Evolutionary conservation across 1,140 invertebrate species (phyloP).

Genomic region (Lepidotrigona ventralis): DNA sequence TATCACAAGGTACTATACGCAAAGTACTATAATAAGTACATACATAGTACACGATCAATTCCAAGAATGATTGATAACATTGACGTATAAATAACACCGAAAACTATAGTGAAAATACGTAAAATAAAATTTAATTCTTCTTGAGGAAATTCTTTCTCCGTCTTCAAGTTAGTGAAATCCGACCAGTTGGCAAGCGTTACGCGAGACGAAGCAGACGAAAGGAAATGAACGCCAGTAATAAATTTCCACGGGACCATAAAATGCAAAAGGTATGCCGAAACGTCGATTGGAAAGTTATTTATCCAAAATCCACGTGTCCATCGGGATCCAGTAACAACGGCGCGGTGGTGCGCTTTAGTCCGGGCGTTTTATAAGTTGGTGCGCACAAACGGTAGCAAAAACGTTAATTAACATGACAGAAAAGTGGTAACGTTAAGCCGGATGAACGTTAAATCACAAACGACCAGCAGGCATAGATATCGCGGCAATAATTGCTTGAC

Average conservation of each 20-base stretch:
- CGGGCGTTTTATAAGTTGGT: background rate
- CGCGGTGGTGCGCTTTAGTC: background rate
- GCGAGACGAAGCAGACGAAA: background rate
- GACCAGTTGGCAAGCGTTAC: too few species aligned
- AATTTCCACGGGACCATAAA: background rate
- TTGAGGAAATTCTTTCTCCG: background rate
- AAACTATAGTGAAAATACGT: background rate
- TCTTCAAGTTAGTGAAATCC: background rate
- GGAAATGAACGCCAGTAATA: background rate
- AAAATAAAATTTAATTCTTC: background rate
- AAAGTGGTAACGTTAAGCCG: conserved; percentile 8
- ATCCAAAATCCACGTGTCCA: background rate
- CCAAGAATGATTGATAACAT: too few species aligned
- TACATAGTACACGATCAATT: too few species aligned
- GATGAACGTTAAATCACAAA: conserved; percentile 13
- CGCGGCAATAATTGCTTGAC: conserved; percentile 17
- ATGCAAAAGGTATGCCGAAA: background rate
- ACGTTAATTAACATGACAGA: conserved; percentile 27
- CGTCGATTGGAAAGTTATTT: background rate
- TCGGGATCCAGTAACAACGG: too few species aligned
- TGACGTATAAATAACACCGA: too few species aligned
- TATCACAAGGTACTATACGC: too few species aligned
- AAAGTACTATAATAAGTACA: too few species aligned
- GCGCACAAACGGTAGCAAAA: conserved; percentile 5
- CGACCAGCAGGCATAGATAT: background rate